A percentile compares a stretch with the other conserved stretches of the same genome.
phyloP scores from a whole-genome alignment of 2,113 vertebrate genomes.

The Gorilla gorilla region DNA sequence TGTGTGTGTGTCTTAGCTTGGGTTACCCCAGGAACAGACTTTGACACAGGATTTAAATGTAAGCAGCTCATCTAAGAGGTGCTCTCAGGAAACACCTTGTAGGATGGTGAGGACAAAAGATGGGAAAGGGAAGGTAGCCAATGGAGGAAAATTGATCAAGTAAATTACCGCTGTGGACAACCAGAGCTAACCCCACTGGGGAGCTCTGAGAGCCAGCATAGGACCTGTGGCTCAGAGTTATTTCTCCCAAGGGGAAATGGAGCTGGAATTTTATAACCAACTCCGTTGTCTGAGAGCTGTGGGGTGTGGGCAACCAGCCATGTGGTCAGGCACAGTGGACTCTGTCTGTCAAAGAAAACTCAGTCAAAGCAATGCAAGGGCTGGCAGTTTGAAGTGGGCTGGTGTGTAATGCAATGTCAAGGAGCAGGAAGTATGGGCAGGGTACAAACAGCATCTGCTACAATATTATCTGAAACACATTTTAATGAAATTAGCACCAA shows the following conservation, averaged over 20 bases:
- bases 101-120: neutral
- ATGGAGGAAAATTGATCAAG: neutral
- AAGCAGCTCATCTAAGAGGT: neutral
- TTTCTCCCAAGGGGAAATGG: conserved; percentile 4
- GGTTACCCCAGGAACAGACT: neutral
- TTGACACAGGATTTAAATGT: neutral
- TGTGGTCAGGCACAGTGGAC: neutral
- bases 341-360: neutral
- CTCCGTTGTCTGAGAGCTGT: neutral
- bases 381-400: neutral
- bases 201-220: neutral
- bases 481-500: neutral
- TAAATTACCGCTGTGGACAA: neutral
- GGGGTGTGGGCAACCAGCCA: neutral
- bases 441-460: too few species aligned
- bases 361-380: neutral
- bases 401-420: neutral
- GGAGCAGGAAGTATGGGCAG: neutral
- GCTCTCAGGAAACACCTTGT: neutral
- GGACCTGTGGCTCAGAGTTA: neutral
- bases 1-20: neutral
- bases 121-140: neutral
- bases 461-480: neutral
- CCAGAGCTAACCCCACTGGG: neutral
- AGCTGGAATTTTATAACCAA: neutral